Evolutionary conservation across 2,888 invertebrate species (phyloP).

Genomic region (Frankliniella fusca): DNA sequence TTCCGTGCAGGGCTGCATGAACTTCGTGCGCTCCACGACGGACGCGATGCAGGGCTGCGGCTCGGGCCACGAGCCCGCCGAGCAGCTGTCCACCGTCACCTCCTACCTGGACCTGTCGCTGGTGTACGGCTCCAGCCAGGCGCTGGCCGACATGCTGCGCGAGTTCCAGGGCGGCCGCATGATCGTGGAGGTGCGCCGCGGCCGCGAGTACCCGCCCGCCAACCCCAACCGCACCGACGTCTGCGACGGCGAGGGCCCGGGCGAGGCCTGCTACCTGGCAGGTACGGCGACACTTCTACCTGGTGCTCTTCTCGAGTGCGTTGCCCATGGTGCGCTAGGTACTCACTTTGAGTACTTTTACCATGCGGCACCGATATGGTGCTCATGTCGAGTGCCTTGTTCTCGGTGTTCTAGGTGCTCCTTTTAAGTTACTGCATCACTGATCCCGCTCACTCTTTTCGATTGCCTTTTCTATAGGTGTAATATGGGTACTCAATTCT

Average conservation of each 20-base stretch:
- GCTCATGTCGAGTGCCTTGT: no score
- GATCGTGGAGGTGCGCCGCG: constrained; percentile 57
- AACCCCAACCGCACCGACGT: constrained; percentile 62
- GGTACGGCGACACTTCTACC: constrained; percentile 51
- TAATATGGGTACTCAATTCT: no score
- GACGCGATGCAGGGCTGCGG: constrained; percentile 63
- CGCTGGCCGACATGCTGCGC: constrained; percentile 39
- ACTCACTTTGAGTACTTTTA: neutral
- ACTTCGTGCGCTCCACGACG: constrained; percentile 42
- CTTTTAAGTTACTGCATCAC: no score
- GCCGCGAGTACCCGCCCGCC: constrained; percentile 68
- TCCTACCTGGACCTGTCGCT: constrained; percentile 43
- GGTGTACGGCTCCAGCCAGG: constrained; percentile 41
- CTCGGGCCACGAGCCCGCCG: constrained; percentile 59
- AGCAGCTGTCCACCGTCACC: constrained; percentile 46
- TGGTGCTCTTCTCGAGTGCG: neutral
- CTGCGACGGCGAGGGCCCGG: constrained; percentile 60
- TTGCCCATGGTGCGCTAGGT: neutral
- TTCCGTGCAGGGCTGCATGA: constrained; percentile 43
- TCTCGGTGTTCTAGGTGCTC: no score
- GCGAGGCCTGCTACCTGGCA: constrained; percentile 66
- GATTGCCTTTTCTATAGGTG: no score
- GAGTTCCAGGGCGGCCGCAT: constrained; percentile 41
- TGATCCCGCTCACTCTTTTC: no score
- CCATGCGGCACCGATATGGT: no score